A percentile compares a stretch with the other conserved stretches of the same genome.
phyloP scores from a whole-genome alignment of 2,113 vertebrate species.

The Numida meleagris region DNA sequence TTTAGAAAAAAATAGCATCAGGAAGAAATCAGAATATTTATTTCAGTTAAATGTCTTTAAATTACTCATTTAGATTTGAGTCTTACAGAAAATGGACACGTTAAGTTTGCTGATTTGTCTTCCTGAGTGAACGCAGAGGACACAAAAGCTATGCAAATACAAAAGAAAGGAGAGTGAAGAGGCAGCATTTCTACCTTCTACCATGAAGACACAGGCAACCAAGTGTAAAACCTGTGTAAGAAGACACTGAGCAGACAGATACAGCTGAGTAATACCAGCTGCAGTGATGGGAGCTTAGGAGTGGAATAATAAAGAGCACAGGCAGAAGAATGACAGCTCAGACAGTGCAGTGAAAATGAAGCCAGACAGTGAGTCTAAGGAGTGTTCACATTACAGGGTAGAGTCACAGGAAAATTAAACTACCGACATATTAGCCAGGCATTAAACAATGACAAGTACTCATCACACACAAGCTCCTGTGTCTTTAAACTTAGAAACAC shows the following conservation, averaged over 20 bases:
- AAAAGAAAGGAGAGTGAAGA: background rate
- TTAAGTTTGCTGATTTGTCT: background rate
- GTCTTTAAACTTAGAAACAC: background rate
- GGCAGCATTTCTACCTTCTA: background rate
- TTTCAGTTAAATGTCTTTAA: background rate
- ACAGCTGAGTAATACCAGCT: background rate
- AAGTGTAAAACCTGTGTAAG: background rate
- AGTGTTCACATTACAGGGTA: too few species aligned
- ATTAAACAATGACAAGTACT: background rate
- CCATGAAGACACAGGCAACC: rapidly evolving
- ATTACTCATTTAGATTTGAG: background rate
- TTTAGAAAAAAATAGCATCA: background rate
- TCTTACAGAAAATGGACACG: background rate
- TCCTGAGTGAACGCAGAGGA: background rate
- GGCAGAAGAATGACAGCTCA: background rate
- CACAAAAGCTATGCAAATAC: background rate
- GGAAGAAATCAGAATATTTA: background rate
- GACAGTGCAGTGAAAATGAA: rapidly evolving
- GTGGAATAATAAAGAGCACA: background rate
- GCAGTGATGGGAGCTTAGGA: background rate
- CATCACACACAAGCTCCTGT: background rate
- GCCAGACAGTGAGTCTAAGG: background rate
- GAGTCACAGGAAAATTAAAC: background rate
- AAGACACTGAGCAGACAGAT: background rate
- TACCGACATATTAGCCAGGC: rapidly evolving